phyloP scores from a whole-genome alignment of 64 coral and sea anemone species.

The Acropora tenuis region DNA sequence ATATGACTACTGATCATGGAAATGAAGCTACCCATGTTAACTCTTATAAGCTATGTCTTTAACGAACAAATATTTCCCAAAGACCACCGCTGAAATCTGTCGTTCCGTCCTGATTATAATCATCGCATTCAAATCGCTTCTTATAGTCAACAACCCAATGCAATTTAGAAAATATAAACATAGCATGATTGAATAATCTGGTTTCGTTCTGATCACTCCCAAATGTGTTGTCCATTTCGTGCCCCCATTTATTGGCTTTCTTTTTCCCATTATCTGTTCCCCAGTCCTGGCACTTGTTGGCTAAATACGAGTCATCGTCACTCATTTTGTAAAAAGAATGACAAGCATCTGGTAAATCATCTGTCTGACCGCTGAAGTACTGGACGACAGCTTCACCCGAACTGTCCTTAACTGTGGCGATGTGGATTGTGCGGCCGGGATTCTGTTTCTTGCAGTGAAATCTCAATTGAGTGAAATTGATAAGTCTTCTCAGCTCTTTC shows the following conservation, averaged over 20 bases:
- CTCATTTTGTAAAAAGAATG: background rate
- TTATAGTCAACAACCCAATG: background rate
- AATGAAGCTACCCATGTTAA: too few relatives aligned
- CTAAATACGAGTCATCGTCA: background rate
- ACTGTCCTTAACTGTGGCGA: background rate
- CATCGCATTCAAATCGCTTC: background rate
- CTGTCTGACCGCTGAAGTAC: background rate
- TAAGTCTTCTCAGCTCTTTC: background rate
- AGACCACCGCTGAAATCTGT: background rate
- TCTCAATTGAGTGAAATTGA: background rate
- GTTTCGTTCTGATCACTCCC: background rate
- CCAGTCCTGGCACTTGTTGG: background rate
- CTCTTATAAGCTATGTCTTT: background rate
- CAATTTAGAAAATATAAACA: background rate
- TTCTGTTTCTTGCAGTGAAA: background rate
- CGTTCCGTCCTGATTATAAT: background rate
- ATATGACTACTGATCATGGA: too few relatives aligned
- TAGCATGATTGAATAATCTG: background rate
- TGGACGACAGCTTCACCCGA: slow-evolving; percentile 21
- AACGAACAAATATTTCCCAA: slow-evolving; percentile 25
- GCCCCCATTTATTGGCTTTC: background rate
- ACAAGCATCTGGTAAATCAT: background rate
- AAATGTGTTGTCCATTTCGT: background rate
- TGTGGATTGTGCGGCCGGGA: background rate
- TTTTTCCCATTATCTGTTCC: background rate